Percentiles rank a stretch among this genome's conserved stretches.
Evolutionary conservation across 1,140 invertebrate species (phyloP).

Genomic region (Lineus longissimus): DNA sequence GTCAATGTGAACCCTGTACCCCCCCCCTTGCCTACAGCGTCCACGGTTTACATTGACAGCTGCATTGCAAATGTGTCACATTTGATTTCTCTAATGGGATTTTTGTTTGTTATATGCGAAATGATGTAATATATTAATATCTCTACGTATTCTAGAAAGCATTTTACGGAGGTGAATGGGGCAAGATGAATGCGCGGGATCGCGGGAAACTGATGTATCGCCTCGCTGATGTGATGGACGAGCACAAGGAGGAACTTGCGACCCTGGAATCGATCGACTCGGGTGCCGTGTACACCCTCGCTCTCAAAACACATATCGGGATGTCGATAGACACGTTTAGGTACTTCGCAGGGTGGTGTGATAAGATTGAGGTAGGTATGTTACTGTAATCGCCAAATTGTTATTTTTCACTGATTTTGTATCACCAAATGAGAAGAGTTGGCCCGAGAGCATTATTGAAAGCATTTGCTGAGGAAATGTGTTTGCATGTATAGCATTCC

Average conservation of each 20-base stretch:
- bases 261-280: conserved; percentile 89
- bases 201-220: conserved; percentile 67
- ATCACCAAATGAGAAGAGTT: too few species aligned
- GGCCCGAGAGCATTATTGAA: too few species aligned
- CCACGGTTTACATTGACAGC: too few species aligned
- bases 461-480: too few species aligned
- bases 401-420: too few species aligned
- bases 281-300: conserved; percentile 91
- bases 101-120: too few species aligned
- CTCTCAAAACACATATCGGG: conserved; percentile 76
- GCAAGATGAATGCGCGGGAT: conserved; percentile 71
- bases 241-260: conserved; percentile 89
- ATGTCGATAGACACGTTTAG: conserved; percentile 53
- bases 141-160: conserved; percentile 56
- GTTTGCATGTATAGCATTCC: too few species aligned
- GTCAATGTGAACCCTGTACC: too few species aligned
- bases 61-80: too few species aligned
- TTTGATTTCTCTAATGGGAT: too few species aligned
- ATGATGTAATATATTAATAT: not conserved
- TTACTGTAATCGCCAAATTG: not conserved
- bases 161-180: conserved; percentile 80
- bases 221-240: conserved; percentile 88
- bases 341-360: conserved; percentile 88
- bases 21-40: too few species aligned
- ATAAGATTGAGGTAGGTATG: conserved; percentile 68